Base-by-base conservation (phyloP, 2,888 invertebrate genomes). In the Gymnoscelis rufifasciata region DNA sequence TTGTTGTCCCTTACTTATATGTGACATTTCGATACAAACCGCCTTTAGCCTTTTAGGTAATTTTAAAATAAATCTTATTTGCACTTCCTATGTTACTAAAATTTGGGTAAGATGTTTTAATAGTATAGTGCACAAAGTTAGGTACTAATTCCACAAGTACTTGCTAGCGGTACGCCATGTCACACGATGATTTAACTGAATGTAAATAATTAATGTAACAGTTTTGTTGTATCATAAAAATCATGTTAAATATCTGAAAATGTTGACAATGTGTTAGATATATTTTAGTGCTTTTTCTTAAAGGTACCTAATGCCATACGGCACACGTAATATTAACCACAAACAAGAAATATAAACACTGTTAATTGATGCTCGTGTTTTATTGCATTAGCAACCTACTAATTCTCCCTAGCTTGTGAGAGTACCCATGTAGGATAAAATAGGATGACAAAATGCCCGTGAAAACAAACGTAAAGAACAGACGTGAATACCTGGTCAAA, bases 281-380 rank as follows among this genome's bases (percentile, higher is more conserved):
- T 71, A 69, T 73, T 78, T 82, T 78, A 78, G 80, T 80, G 78
- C 78, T 83, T 81, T 72, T 75, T 73, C 75, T 63, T 76, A 73
- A 77, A 79, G 75, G 78, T 77, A 82, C 80, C 76, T 76, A 73
- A 77, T 72, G 86, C 83, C 83, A 71, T 70, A 74, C 51, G 83
- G 86, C 82, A 72, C 83, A 78, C 75, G 68, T 84, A 80, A 82
- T 81, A 82, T 83, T 84, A 86, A 83, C 79, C 83, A 83, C 81
- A 74, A 81, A 82, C 57, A 80, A 82, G 14, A 78, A 86, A 84
- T 87, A 87, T 87, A 87, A 86, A 87, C 86, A 84, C 84, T 88
- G 87, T 87, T 88, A 87, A 82, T 78, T 76, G 75, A 78, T 61
- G 56, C 52, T 54, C 59, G 62, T 60, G 63, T 74, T 78, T 80